phyloP scores from a whole-genome alignment of 1,140 invertebrate genomes.

The Aplysia californica region DNA sequence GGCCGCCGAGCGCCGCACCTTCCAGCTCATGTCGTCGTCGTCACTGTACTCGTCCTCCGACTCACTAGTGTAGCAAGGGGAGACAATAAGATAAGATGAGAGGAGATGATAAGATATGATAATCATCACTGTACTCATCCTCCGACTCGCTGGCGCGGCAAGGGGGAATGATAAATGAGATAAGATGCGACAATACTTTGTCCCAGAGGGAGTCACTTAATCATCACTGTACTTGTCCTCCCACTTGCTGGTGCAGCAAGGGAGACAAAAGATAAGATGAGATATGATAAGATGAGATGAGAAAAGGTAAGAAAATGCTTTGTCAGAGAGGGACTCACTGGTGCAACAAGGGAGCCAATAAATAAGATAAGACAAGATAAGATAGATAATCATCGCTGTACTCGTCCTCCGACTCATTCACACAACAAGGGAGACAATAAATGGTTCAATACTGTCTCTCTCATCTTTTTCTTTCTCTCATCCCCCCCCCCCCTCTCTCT shows the following conservation, averaged over 20 bases:
- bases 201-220: slow-evolving; percentile 86
- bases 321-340: too few relatives aligned
- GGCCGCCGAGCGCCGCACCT: slow-evolving; percentile 91
- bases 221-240: slow-evolving; percentile 92
- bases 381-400: slow-evolving; percentile 99
- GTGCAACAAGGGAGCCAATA: too few relatives aligned
- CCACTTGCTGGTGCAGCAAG: slow-evolving; percentile 71
- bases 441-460: too few relatives aligned
- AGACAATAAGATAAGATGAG: background rate
- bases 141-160: slow-evolving; percentile 77
- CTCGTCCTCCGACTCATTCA: slow-evolving; percentile 77
- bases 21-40: slow-evolving; percentile 99
- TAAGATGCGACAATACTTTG: background rate
- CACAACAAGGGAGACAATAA: slow-evolving; percentile 23
- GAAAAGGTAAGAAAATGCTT: background rate
- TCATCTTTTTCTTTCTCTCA: too few relatives aligned
- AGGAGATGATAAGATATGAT: slow-evolving; percentile 92
- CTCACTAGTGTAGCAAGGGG: slow-evolving; percentile 71
- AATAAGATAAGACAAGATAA: too few relatives aligned
- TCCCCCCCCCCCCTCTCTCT: too few relatives aligned
- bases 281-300: background rate
- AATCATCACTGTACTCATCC: slow-evolving; percentile 91
- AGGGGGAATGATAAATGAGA: too few relatives aligned
- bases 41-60: slow-evolving; percentile 89
- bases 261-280: background rate